A percentile compares a stretch with the other conserved stretches of the same genome.
These are phyloP conservation scores for Mirounga angustirostris DNA, from an alignment of 2,113 vertebrate genomes.

Conservation along the genomic window DNA sequence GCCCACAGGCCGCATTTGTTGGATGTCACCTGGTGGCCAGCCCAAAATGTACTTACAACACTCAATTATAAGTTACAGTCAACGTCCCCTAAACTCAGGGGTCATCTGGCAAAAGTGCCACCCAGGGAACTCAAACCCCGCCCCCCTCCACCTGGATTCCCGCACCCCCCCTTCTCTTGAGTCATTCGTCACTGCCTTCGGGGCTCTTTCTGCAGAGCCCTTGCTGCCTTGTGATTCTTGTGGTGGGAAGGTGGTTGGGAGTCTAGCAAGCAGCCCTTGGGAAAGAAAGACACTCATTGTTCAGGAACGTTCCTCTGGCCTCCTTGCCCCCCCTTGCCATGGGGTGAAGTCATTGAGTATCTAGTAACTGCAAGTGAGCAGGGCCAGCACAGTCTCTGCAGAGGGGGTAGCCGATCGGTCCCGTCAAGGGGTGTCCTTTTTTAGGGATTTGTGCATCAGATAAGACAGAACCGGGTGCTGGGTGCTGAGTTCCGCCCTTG, in stretches of 20 bases:
- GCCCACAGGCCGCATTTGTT: neutral
- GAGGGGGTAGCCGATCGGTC: neutral
- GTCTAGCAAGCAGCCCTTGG: neutral
- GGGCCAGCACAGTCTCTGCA: neutral
- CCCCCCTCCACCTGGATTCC: neutral
- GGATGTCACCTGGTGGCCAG: neutral
- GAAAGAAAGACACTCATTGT: constrained; percentile 47
- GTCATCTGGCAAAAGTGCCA: neutral
- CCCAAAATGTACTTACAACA: neutral
- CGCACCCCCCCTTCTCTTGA: neutral
- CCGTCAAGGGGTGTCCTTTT: neutral
- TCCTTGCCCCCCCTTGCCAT: neutral
- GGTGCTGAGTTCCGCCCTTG: neutral
- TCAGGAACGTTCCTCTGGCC: neutral
- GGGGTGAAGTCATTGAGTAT: neutral
- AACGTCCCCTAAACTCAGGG: neutral
- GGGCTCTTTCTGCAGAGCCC: neutral
- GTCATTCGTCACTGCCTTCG: neutral
- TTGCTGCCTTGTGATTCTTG: neutral
- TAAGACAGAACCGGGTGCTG: neutral
- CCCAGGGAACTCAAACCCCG: too few relatives aligned
- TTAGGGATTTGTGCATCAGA: neutral
- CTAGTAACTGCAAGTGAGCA: neutral
- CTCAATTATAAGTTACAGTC: neutral
- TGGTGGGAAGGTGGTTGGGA: neutral